Conservation (phyloP, 2,888 invertebrate genomes). For the Terebella lapidaria region DNA sequence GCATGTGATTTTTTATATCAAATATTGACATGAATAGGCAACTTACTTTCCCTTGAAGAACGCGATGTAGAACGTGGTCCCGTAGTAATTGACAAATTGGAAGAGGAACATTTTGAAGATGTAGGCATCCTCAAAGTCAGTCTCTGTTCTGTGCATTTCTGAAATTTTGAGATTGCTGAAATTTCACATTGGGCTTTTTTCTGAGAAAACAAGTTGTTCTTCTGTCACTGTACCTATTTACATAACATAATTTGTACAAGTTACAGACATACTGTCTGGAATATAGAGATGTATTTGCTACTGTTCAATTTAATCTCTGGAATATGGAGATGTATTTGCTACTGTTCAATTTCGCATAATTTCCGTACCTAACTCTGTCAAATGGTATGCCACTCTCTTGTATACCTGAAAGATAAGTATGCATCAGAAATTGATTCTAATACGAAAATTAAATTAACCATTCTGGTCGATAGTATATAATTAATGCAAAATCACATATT, state of each 20-base stretch:
- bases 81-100: slow-evolving; percentile 94
- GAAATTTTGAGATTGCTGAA: slow-evolving; percentile 9
- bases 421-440: not conserved
- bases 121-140: slow-evolving; percentile 90
- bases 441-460: not conserved
- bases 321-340: no score
- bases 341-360: no score
- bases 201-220: no score
- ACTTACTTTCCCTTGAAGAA: slow-evolving; percentile 84
- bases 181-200: no score
- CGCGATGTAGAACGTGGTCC: slow-evolving; percentile 94
- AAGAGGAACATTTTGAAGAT: slow-evolving; percentile 90
- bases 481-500: not conserved
- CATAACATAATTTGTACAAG: no score
- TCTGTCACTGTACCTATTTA: no score
- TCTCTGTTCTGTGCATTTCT: slow-evolving; percentile 80
- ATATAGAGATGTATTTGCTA: no score
- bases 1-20: no score
- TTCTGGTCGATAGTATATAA: not conserved
- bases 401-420: slow-evolving; percentile 11
- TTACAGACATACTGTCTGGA: no score
- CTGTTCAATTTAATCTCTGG: no score
- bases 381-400: slow-evolving; percentile 7
- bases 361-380: slow-evolving; percentile 16
- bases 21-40: no score